Conservation (phyloP, 1,140 invertebrate species). For the Leucophenga varia region DNA sequence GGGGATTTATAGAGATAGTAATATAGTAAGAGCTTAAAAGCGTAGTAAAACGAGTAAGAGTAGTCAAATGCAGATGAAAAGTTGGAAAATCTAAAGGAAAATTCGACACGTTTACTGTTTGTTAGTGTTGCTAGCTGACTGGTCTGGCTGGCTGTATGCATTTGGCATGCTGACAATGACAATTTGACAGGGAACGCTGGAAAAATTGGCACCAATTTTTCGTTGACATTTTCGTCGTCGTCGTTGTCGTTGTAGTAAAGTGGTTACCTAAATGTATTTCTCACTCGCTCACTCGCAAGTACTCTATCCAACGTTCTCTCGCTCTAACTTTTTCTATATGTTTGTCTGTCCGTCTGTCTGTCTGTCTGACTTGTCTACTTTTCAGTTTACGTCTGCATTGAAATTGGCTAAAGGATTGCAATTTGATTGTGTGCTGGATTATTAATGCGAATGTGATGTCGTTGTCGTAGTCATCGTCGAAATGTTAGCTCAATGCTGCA, state of each 20-base stretch:
- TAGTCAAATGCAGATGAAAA: no score
- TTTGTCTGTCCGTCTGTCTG: constrained; percentile 6
- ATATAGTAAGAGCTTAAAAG: no score
- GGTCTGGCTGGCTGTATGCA: no score
- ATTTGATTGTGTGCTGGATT: constrained; percentile 24
- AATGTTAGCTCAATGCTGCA: no score
- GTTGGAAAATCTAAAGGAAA: no score
- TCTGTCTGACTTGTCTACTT: constrained; percentile 13
- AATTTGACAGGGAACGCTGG: constrained; percentile 53
- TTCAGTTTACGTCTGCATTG: constrained; percentile 7
- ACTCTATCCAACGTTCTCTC: constrained; percentile 5
- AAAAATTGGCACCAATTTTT: constrained; percentile 52
- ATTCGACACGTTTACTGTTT: no score
- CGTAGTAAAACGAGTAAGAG: no score
- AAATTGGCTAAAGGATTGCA: constrained; percentile 48
- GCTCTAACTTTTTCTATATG: constrained; percentile 1
- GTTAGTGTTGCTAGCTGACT: no score
- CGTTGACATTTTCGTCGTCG: neutral
- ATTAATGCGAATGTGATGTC: constrained; percentile 42
- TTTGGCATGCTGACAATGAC: constrained; percentile 55
- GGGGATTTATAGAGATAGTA: no score
- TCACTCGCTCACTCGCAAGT: constrained; percentile 1
- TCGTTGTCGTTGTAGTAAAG: neutral
- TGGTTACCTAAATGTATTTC: neutral
- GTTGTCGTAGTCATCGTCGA: no score